A percentile compares a stretch with the other conserved stretches of the same genome.
These are phyloP conservation scores for Scaptomyza tumidula DNA, from an alignment of 2,888 invertebrate species.

Conservation along the genomic window DNA sequence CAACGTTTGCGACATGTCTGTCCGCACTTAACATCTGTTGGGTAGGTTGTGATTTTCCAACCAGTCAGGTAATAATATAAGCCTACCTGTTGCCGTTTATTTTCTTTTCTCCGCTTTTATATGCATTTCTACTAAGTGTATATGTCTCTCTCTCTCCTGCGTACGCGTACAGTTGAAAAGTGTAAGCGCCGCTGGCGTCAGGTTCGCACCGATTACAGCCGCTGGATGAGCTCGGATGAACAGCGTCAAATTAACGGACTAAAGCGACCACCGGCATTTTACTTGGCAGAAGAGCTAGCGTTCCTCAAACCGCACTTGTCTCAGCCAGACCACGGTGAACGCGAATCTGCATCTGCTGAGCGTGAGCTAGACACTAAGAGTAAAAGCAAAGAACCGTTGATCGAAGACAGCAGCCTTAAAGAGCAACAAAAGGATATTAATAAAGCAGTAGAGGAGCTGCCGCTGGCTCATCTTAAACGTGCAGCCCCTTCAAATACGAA, in stretches of 20 bases:
- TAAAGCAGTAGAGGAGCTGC: constrained; percentile 18
- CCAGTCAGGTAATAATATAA: constrained; percentile 7
- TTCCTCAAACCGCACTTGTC: constrained; percentile 70
- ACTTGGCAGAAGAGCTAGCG: constrained; percentile 64
- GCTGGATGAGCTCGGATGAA: constrained; percentile 48
- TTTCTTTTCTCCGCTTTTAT: constrained; percentile 1
- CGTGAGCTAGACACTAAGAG: constrained; percentile 31
- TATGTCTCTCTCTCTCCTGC: constrained; percentile 21
- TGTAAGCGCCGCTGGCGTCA: constrained; percentile 81
- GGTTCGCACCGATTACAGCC: constrained; percentile 70
- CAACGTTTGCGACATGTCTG: neutral
- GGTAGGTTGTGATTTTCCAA: neutral
- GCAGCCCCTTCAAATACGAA: neutral
- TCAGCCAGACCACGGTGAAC: neutral
- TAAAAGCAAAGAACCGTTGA: constrained; percentile 12
- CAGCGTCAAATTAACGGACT: constrained; percentile 49
- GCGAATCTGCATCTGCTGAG: neutral
- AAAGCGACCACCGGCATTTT: constrained; percentile 48
- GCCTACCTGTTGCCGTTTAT: constrained; percentile 2
- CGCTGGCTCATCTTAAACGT: constrained; percentile 12
- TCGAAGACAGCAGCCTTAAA: constrained; percentile 23
- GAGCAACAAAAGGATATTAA: constrained; percentile 2
- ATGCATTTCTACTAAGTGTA: constrained; percentile 7
- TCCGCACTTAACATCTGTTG: constrained; percentile 37
- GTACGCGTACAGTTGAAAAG: constrained; percentile 58